Percentiles rank a stretch among this genome's conserved stretches.
Conservation (phyloP, 2,113 vertebrate genomes). For the Ranitomeya imitator region DNA sequence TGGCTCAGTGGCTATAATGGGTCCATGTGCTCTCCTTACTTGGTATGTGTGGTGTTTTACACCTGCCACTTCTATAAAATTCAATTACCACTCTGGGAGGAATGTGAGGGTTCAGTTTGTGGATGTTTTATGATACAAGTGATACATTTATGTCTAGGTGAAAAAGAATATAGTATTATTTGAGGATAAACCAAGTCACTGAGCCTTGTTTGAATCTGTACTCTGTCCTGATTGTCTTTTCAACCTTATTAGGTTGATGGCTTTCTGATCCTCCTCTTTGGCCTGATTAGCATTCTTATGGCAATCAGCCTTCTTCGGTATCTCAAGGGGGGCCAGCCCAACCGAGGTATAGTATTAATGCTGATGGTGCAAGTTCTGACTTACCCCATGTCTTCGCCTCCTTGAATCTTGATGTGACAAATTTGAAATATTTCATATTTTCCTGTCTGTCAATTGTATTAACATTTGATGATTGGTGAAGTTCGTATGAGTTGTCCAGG, state of each 20-base stretch:
- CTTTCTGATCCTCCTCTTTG: constrained; percentile 68
- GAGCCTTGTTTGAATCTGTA: not conserved
- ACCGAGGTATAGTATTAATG: constrained; percentile 59
- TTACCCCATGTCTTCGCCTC: not conserved
- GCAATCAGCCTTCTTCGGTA: constrained; percentile 66
- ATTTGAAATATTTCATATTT: too few relatives aligned
- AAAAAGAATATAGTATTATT: not conserved
- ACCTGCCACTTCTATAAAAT: too few relatives aligned
- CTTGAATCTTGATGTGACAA: not conserved
- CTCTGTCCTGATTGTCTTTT: constrained; percentile 28
- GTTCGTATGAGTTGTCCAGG: not conserved
- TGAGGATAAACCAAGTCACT: not conserved
- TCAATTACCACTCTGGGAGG: too few relatives aligned
- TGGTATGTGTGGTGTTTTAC: too few relatives aligned
- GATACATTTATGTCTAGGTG: not conserved
- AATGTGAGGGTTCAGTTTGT: not conserved
- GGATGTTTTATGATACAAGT: not conserved
- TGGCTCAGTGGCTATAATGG: too few relatives aligned
- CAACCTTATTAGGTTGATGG: constrained; percentile 63
- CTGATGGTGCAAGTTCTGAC: not conserved
- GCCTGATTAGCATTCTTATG: constrained; percentile 68
- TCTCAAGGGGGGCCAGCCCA: constrained; percentile 66
- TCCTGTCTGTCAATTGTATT: too few relatives aligned
- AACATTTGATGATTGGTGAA: not conserved
- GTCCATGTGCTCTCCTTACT: too few relatives aligned